These are phyloP conservation scores for Pogonocichla stellata DNA, from an alignment of 2,113 vertebrate species.

Conservation along the genomic window DNA sequence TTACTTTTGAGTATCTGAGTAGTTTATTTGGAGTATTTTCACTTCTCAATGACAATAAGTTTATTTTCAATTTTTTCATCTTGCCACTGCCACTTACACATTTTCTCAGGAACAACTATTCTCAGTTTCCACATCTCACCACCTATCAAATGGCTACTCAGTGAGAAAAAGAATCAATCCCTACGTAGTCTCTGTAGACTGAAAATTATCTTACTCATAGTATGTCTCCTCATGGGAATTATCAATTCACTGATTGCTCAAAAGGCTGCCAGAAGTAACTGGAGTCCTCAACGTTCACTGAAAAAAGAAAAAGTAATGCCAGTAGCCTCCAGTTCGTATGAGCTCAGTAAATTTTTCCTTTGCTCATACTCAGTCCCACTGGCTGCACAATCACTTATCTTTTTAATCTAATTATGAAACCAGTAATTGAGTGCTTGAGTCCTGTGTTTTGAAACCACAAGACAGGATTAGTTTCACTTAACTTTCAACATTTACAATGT, in stretches of 20 bases:
- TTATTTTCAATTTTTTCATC: neutral
- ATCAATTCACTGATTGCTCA: neutral
- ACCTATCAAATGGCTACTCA: neutral
- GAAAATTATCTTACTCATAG: neutral
- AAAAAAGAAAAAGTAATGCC: neutral
- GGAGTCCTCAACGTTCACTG: neutral
- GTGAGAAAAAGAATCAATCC: neutral
- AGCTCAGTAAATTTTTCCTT: neutral
- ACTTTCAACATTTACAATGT: neutral
- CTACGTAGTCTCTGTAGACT: neutral
- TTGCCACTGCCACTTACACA: neutral
- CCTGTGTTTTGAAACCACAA: neutral
- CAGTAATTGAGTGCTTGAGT: neutral
- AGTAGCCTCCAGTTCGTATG: neutral
- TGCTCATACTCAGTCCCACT: fast-evolving
- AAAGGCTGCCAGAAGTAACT: neutral
- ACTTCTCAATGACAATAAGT: neutral
- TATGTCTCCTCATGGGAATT: neutral
- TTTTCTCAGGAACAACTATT: neutral
- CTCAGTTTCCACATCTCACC: neutral
- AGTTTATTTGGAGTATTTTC: neutral
- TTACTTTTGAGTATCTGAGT: neutral
- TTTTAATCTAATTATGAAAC: neutral
- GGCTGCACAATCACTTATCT: neutral
- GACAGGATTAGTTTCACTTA: neutral